phyloP scores from a whole-genome alignment of 2,797 vertebrate genomes.

The Valencia hispanica region DNA sequence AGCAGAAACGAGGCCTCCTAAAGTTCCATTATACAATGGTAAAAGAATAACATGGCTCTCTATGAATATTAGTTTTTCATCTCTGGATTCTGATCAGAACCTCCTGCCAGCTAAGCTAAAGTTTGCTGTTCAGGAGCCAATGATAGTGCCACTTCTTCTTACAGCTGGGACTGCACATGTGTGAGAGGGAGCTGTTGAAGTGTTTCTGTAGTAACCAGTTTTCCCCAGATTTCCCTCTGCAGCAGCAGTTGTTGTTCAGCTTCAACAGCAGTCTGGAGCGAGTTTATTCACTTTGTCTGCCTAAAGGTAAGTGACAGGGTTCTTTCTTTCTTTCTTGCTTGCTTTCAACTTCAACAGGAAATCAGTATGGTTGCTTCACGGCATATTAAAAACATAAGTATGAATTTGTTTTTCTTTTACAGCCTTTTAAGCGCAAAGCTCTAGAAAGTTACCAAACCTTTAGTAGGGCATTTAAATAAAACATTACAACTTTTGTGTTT shows the following conservation, averaged over 20 bases:
- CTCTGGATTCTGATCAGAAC: background rate
- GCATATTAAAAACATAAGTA: background rate
- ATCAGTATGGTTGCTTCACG: too few relatives aligned
- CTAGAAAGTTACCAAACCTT: background rate
- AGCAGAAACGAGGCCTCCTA: background rate
- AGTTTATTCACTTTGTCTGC: background rate
- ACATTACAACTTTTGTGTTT: background rate
- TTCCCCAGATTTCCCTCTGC: constrained; percentile 8
- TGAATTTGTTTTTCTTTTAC: background rate
- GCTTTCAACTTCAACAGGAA: too few relatives aligned
- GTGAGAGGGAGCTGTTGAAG: constrained; percentile 41
- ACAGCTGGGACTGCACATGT: background rate
- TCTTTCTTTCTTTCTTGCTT: background rate
- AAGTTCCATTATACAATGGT: background rate
- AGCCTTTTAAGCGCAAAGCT: background rate
- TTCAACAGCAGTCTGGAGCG: background rate
- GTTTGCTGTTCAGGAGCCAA: background rate
- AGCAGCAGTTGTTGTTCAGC: background rate
- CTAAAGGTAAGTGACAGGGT: constrained; percentile 14
- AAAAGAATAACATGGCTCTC: background rate
- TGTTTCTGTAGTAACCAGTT: constrained; percentile 48
- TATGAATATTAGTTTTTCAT: background rate
- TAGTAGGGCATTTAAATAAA: background rate
- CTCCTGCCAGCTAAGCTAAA: background rate
- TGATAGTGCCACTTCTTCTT: background rate